phyloP scores from a whole-genome alignment of 2,113 vertebrate species.

The Prinia subflava region DNA sequence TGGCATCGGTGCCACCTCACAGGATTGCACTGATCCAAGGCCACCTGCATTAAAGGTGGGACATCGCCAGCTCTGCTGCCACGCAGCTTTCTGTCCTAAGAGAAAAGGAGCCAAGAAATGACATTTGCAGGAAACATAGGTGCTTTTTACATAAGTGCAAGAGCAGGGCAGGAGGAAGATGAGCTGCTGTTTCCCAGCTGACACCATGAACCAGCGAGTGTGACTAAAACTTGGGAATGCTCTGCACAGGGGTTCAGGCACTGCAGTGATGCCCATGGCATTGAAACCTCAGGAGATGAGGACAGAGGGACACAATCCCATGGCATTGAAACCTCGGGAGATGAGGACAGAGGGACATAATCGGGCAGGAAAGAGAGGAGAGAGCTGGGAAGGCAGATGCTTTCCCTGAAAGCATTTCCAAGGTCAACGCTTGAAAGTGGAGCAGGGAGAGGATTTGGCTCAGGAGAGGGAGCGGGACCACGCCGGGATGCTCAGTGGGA shows the following conservation, averaged over 20 bases:
- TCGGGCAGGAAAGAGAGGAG: not conserved
- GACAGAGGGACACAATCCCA: not conserved
- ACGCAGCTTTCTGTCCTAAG: not conserved
- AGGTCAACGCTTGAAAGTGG: not conserved
- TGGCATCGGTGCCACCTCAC: rapidly evolving
- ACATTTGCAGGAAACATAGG: not conserved
- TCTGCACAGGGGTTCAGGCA: not conserved
- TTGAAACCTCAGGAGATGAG: not conserved
- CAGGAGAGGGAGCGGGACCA: not conserved
- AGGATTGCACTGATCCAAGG: not conserved
- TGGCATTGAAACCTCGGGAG: not conserved
- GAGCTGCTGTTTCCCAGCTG: not conserved
- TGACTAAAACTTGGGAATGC: not conserved
- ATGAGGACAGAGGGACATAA: not conserved
- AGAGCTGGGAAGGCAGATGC: not conserved
- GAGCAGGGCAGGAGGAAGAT: not conserved
- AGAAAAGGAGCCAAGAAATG: not conserved
- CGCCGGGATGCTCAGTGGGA: not conserved
- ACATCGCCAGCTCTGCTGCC: not conserved
- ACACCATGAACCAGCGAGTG: rapidly evolving
- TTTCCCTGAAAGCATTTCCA: conserved; percentile 17
- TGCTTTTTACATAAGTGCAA: not conserved
- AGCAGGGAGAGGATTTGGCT: not conserved
- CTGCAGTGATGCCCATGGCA: not conserved
- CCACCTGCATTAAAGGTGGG: not conserved